phyloP scores from a whole-genome alignment of 2,797 vertebrate species.

The Synaphobranchus kaupii region DNA sequence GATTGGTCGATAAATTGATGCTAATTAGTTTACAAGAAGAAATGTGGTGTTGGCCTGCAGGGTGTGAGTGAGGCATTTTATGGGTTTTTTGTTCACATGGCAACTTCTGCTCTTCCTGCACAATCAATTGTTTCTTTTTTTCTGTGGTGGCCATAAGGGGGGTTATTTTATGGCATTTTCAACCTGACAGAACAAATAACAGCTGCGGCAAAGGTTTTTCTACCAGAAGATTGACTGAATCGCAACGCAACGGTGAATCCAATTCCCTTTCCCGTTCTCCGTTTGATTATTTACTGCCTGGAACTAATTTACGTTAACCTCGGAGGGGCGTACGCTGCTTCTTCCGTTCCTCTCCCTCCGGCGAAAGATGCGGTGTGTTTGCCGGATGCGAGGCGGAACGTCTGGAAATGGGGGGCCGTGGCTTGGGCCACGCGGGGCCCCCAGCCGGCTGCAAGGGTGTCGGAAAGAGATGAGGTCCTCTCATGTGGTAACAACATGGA shows the following conservation, averaged over 20 bases:
- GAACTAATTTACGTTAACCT: slow-evolving; percentile 20
- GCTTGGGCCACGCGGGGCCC: background rate
- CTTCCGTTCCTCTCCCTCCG: background rate
- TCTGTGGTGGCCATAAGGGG: background rate
- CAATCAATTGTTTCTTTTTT: background rate
- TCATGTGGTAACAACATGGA: background rate
- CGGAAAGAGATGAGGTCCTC: background rate
- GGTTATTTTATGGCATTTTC: slow-evolving; percentile 19
- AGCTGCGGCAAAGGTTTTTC: background rate
- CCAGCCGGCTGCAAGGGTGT: background rate
- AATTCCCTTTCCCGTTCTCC: background rate
- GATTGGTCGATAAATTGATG: background rate
- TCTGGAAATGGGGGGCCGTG: background rate
- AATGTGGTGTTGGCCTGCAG: background rate
- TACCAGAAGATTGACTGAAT: slow-evolving; percentile 3
- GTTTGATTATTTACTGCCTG: slow-evolving; percentile 19
- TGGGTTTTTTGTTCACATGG: background rate
- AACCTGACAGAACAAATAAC: slow-evolving; percentile 14
- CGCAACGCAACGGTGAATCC: slow-evolving; percentile 13
- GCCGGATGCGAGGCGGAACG: background rate
- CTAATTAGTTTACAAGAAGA: background rate
- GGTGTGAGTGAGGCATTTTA: background rate
- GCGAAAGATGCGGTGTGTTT: background rate
- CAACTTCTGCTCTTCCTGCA: background rate
- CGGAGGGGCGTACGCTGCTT: background rate